These are phyloP conservation scores for Mimas tiliae DNA, from an alignment of 2,888 invertebrate genomes.

Conservation along the genomic window DNA sequence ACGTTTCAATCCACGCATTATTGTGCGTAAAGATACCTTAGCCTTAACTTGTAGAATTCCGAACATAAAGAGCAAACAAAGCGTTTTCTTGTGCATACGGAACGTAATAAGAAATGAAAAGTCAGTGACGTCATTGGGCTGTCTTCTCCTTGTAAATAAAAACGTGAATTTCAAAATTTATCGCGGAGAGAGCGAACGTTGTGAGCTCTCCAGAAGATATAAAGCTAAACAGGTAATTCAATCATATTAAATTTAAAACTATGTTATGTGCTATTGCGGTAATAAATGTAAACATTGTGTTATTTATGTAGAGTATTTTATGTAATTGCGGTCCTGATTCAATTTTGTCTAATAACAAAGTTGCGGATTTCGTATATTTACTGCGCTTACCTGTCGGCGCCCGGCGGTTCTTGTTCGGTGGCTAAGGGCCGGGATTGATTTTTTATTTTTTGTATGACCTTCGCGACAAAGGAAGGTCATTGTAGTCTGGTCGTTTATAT, in stretches of 20 bases:
- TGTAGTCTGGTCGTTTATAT: constrained; percentile 68
- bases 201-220: constrained; percentile 25
- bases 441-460: constrained; percentile 61
- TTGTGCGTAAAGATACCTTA: not conserved
- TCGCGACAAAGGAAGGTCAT: constrained; percentile 70
- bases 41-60: not conserved
- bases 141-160: constrained; percentile 56
- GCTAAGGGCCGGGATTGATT: constrained; percentile 33
- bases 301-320: not conserved
- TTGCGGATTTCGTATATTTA: constrained; percentile 40
- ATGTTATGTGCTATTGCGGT: not conserved
- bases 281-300: constrained; percentile 32
- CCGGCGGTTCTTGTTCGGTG: constrained; percentile 35
- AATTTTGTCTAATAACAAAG: not conserved
- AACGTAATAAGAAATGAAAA: constrained; percentile 41
- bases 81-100: not conserved
- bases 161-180: constrained; percentile 49
- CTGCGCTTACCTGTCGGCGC: constrained; percentile 30
- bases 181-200: constrained; percentile 36
- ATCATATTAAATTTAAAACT: not conserved
- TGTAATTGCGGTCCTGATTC: not conserved
- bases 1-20: not conserved
- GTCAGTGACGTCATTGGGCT: constrained; percentile 48
- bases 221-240: not conserved
- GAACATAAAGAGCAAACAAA: not conserved